Evolutionary conservation across 1,140 invertebrate genomes (phyloP).

Genomic region (Bombyx mandarina): DNA sequence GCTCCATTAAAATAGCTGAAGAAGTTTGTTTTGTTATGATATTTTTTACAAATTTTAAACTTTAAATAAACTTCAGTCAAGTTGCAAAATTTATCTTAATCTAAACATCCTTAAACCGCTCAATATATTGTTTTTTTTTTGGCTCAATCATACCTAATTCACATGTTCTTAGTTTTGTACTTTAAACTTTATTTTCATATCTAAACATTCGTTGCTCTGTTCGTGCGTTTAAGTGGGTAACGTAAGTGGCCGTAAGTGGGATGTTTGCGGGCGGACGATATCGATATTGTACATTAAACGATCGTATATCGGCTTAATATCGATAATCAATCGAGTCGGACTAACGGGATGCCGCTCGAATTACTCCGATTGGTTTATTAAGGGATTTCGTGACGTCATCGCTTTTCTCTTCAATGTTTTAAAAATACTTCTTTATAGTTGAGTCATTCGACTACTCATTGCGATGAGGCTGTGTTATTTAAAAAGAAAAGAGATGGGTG

Average conservation of each 20-base stretch:
- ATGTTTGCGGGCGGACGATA: constrained; percentile 30
- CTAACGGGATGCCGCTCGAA: background rate
- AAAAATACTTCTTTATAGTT: no score
- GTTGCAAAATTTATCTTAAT: background rate
- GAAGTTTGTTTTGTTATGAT: no score
- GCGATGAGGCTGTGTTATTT: no score
- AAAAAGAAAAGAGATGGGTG: no score
- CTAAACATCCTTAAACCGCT: background rate
- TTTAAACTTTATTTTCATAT: background rate
- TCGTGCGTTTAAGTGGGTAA: constrained; percentile 25
- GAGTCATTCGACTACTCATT: no score
- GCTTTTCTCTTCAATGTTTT: no score
- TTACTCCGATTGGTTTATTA: background rate
- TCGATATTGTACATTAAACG: constrained; percentile 9
- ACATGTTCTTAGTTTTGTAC: background rate
- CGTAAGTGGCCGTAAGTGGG: constrained; percentile 34
- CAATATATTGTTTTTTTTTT: no score
- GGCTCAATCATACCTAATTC: background rate
- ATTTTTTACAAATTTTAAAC: no score
- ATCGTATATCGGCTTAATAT: constrained; percentile 18
- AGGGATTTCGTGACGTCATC: no score
- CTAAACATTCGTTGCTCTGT: constrained; percentile 12
- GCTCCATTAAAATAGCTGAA: no score
- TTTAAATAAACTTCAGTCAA: background rate
- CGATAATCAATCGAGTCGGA: constrained; percentile 13